These are phyloP conservation scores for Platygyra sinensis DNA, from an alignment of 64 coral and sea anemone species.

Conservation along the genomic window DNA sequence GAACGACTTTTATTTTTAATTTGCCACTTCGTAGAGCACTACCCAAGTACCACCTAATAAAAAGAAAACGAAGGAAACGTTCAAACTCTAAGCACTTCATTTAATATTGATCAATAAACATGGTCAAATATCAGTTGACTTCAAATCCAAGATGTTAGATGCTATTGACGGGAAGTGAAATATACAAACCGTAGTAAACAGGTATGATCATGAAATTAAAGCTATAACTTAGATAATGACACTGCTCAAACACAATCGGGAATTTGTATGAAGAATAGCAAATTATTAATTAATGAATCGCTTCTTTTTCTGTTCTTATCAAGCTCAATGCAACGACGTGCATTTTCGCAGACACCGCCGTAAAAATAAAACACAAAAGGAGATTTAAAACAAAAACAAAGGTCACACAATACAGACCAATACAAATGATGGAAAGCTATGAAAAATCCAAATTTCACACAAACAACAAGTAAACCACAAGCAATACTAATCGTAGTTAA, in stretches of 20 bases:
- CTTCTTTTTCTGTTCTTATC: slow-evolving; percentile 7
- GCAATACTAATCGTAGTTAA: not conserved
- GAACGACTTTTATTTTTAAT: slow-evolving; percentile 70
- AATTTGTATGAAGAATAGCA: not conserved
- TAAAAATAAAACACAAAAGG: not conserved
- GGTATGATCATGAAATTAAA: slow-evolving; percentile 6
- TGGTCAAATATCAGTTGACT: not conserved
- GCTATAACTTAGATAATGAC: not conserved
- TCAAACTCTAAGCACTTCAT: not conserved
- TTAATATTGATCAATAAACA: not conserved
- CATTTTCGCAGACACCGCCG: not conserved
- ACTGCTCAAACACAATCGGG: not conserved
- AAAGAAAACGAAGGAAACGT: not conserved
- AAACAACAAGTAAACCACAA: slow-evolving; percentile 8
- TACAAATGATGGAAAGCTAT: not conserved
- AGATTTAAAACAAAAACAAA: not conserved
- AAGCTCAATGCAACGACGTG: not conserved
- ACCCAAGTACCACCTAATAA: slow-evolving; percentile 69
- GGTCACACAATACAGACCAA: slow-evolving; percentile 9
- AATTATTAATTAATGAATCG: not conserved
- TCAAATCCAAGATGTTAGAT: not conserved
- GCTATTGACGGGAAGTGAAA: not conserved
- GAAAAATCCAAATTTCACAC: not conserved
- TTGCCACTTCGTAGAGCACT: slow-evolving; percentile 87
- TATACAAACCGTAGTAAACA: not conserved